A percentile compares a stretch with the other conserved stretches of the same genome.
These are phyloP conservation scores for Ceriagrion tenellum DNA, from an alignment of 2,888 invertebrate genomes.

Conservation along the genomic window DNA sequence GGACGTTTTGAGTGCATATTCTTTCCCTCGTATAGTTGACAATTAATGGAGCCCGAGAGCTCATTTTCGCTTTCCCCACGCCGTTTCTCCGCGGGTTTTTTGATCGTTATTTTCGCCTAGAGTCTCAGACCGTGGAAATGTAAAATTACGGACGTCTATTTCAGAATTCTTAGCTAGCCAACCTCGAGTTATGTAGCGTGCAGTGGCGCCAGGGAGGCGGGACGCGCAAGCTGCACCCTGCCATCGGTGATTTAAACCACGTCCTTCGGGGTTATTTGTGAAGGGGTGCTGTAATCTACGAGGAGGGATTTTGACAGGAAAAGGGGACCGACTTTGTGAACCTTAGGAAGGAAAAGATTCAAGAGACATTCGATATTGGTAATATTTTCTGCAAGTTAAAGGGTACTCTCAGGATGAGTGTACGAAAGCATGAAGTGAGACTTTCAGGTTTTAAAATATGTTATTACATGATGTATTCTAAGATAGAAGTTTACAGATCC, in stretches of 20 bases:
- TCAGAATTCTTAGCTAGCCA: not conserved
- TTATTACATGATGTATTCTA: not conserved
- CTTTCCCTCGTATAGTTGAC: not conserved
- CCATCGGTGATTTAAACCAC: constrained; percentile 29
- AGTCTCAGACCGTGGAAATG: not conserved
- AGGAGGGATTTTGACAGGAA: not conserved
- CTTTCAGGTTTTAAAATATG: not conserved
- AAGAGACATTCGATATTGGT: not conserved
- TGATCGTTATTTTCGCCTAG: not conserved
- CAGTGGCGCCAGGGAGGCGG: not conserved
- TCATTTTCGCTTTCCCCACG: not conserved
- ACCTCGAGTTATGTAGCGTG: not conserved
- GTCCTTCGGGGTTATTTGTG: constrained; percentile 18
- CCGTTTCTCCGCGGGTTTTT: not conserved
- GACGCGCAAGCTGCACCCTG: not conserved
- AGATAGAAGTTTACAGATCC: not conserved
- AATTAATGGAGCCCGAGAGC: not conserved
- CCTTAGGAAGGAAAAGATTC: not conserved
- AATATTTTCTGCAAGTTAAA: not conserved
- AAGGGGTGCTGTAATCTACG: not conserved
- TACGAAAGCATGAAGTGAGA: not conserved
- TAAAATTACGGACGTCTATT: constrained; percentile 1
- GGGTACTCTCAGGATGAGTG: not conserved
- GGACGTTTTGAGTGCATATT: not conserved
- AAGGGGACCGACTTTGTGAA: not conserved